Evolutionary conservation across 2,888 invertebrate species (phyloP).

Genomic region (Macrosoma leucophasiata): DNA sequence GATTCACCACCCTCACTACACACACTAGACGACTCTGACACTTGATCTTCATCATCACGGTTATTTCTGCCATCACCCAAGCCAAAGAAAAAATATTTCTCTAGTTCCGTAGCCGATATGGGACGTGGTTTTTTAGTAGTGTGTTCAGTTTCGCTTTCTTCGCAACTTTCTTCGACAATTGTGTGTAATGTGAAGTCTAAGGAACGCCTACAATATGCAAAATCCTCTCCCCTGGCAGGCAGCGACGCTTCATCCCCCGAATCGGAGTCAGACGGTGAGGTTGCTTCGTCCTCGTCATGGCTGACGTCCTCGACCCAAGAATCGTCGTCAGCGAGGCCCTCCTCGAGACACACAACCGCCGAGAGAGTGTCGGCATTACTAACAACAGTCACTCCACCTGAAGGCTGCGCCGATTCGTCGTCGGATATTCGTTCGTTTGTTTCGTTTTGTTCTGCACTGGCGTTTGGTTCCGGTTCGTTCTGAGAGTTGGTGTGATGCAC

Average conservation of each 20-base stretch:
- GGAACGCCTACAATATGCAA: conserved; percentile 86
- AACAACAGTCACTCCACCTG: conserved; percentile 80
- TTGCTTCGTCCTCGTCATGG: conserved; percentile 84
- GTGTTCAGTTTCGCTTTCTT: conserved; percentile 91
- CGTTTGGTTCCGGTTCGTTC: conserved; percentile 53
- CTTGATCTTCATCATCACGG: conserved; percentile 77
- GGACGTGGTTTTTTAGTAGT: conserved; percentile 78
- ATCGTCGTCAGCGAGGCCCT: conserved; percentile 92
- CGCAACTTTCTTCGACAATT: conserved; percentile 95
- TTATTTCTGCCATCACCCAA: conserved; percentile 82
- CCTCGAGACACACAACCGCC: conserved; percentile 85
- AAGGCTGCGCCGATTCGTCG: conserved; percentile 65
- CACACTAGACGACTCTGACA: conserved; percentile 90
- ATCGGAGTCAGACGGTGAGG: conserved; percentile 80
- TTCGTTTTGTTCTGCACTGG: conserved; percentile 48
- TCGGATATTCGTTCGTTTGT: conserved; percentile 60
- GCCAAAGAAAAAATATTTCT: conserved; percentile 93
- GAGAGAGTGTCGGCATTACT: conserved; percentile 82
- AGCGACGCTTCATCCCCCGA: conserved; percentile 81
- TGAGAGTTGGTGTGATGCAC: conserved; percentile 81
- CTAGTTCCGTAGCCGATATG: conserved; percentile 87
- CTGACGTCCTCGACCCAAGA: conserved; percentile 94
- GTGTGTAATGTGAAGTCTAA: conserved; percentile 94
- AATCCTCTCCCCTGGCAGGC: conserved; percentile 86
- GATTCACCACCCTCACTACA: conserved; percentile 90